Percentiles rank a stretch among this genome's conserved stretches.
These are phyloP conservation scores for Trissolcus basalis DNA, from an alignment of 1,140 invertebrate species.

Conservation along the genomic window DNA sequence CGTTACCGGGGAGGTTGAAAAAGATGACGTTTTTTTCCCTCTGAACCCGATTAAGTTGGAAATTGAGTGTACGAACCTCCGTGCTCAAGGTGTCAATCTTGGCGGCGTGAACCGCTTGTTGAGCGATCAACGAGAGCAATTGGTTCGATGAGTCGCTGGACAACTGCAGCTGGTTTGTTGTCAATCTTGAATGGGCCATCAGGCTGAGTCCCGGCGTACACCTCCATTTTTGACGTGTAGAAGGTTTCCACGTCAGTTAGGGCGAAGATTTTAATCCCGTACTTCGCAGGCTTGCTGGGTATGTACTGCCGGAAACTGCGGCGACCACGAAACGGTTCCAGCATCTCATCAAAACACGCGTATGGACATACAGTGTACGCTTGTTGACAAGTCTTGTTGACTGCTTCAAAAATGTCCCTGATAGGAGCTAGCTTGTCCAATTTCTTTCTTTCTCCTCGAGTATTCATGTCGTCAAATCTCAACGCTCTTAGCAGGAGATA, in stretches of 20 bases:
- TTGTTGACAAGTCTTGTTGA: not conserved
- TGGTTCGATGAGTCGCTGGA: too few relatives aligned
- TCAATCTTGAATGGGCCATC: too few relatives aligned
- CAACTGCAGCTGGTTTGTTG: too few relatives aligned
- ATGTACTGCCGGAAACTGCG: not conserved
- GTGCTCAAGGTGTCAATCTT: not conserved
- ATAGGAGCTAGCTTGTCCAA: not conserved
- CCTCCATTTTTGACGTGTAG: not conserved
- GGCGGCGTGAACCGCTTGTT: not conserved
- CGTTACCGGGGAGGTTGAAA: not conserved
- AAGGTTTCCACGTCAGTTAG: not conserved
- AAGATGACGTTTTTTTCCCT: not conserved
- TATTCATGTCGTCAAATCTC: constrained; percentile 5
- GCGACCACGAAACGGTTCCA: not conserved
- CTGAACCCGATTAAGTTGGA: not conserved
- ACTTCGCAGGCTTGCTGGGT: not conserved
- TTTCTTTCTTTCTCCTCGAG: not conserved
- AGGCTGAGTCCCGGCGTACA: constrained; percentile 7
- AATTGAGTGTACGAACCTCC: not conserved
- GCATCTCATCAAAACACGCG: not conserved
- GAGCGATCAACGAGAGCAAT: not conserved
- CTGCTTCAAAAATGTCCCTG: not conserved
- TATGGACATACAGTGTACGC: not conserved
- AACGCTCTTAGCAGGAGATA: not conserved
- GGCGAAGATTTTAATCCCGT: not conserved